Conservation (phyloP, 2,888 invertebrate species). For the Thereva nobilitata region DNA sequence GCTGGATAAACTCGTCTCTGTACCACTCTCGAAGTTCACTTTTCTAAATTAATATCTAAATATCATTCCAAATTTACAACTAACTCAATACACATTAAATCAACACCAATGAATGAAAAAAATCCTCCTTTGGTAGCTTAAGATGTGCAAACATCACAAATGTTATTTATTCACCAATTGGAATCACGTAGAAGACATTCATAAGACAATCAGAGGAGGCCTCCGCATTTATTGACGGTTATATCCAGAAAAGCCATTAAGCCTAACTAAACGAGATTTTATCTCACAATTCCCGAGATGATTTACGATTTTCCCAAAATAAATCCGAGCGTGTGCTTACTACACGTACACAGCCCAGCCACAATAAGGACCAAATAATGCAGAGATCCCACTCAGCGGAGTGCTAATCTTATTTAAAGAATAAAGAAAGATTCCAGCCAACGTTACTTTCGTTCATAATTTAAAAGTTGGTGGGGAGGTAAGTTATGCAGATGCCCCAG, state of each 20-base stretch:
- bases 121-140: too few relatives aligned
- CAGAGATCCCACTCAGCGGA: neutral
- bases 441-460: constrained; percentile 6
- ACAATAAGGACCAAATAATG: neutral
- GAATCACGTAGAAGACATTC: constrained; percentile 4
- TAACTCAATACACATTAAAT: too few relatives aligned
- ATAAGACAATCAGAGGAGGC: constrained; percentile 24
- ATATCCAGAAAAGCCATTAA: constrained; percentile 27
- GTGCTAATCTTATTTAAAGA: constrained; percentile 24
- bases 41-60: too few relatives aligned
- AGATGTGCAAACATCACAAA: too few relatives aligned
- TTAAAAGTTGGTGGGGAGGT: constrained; percentile 24
- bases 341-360: neutral
- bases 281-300: constrained; percentile 36
- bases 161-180: too few relatives aligned
- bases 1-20: too few relatives aligned
- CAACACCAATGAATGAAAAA: too few relatives aligned
- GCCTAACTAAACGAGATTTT: constrained; percentile 35
- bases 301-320: constrained; percentile 32
- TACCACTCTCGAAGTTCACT: too few relatives aligned
- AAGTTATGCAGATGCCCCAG: constrained; percentile 27
- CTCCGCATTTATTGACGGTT: constrained; percentile 25
- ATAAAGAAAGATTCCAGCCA: neutral
- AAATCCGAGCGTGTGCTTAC: neutral
- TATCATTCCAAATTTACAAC: too few relatives aligned